Conservation (phyloP, 1,140 invertebrate species). For the Argopecten irradians region DNA sequence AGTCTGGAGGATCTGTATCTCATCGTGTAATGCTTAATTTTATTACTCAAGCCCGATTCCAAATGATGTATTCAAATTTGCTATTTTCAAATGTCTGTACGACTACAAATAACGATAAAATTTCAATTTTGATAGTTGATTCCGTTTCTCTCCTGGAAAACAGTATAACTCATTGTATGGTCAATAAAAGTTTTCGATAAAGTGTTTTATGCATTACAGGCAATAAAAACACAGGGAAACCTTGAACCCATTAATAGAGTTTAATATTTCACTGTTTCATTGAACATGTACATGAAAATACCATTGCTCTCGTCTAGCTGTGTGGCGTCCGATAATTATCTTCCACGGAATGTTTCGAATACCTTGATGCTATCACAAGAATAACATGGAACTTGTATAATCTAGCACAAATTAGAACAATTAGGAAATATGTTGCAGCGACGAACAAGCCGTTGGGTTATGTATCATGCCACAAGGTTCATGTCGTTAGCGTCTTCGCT, state of each 20-base stretch:
- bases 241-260: background rate
- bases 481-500: background rate
- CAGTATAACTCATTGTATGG: no score
- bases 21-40: no score
- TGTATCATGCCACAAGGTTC: background rate
- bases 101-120: background rate
- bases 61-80: no score
- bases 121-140: background rate
- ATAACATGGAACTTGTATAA: slow-evolving; percentile 9
- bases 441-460: background rate
- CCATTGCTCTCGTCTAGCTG: background rate
- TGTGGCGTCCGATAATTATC: background rate
- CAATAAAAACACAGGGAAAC: background rate
- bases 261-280: background rate
- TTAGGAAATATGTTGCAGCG: background rate
- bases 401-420: background rate
- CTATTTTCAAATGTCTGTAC: background rate
- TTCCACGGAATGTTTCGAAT: background rate
- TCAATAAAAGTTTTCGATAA: no score
- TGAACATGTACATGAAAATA: background rate
- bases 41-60: no score
- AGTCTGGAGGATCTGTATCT: no score
- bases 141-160: no score
- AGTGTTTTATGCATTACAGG: background rate
- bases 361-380: background rate